phyloP scores from a whole-genome alignment of 2,113 vertebrate genomes.

The Semnornis frantzii region DNA sequence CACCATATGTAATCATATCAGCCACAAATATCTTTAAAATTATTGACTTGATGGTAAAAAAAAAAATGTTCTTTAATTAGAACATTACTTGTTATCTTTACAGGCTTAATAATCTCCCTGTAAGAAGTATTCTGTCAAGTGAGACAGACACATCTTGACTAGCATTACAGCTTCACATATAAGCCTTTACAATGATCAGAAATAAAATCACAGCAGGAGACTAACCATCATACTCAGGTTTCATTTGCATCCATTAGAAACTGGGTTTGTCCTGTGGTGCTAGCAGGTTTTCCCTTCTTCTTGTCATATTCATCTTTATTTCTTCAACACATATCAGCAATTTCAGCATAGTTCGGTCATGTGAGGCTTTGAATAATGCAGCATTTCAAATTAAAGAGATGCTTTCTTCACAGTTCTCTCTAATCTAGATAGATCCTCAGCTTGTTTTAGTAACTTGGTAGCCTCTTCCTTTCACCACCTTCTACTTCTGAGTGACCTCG shows the following conservation, averaged over 20 bases:
- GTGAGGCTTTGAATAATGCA: background rate
- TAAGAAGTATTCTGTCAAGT: background rate
- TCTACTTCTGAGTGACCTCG: background rate
- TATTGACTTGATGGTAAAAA: background rate
- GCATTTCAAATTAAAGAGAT: background rate
- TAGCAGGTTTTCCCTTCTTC: background rate
- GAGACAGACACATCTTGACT: background rate
- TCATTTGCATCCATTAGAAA: background rate
- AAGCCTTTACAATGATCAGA: background rate
- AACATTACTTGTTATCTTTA: background rate
- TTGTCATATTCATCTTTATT: background rate
- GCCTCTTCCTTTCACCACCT: background rate
- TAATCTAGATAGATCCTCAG: background rate
- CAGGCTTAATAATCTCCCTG: background rate
- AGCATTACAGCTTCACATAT: background rate
- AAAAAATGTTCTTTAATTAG: slow-evolving; percentile 12
- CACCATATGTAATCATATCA: background rate
- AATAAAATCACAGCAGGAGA: background rate
- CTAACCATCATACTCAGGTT: background rate
- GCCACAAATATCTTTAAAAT: background rate
- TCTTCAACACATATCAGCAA: background rate
- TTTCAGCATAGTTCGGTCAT: background rate
- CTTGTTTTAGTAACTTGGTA: background rate
- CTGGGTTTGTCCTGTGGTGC: background rate
- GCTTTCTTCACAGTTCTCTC: background rate